Conservation (phyloP, 2,888 invertebrate species). For the Callyntrura guangdongensis region DNA sequence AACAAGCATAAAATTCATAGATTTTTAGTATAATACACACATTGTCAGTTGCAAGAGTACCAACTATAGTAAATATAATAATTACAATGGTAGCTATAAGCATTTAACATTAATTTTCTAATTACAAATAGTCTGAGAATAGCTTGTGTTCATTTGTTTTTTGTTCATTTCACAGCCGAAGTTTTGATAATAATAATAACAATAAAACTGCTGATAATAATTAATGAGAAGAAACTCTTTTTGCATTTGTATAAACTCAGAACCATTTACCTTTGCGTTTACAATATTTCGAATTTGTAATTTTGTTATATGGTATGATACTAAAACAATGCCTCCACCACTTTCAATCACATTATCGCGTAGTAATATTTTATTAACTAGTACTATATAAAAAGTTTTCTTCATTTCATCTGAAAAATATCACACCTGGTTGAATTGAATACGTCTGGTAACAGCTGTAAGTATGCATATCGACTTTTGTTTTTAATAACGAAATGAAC, state of each 20-base stretch:
- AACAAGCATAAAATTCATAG: too few species aligned
- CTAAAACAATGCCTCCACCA: background rate
- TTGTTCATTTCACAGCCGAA: background rate
- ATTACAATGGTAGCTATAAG: too few species aligned
- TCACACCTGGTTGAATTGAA: conserved; percentile 59
- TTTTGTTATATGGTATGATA: conserved; percentile 11
- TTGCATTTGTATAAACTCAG: background rate
- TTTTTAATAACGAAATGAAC: conserved; percentile 8
- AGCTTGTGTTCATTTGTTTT: background rate
- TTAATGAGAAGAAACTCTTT: background rate
- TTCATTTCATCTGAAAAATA: conserved; percentile 43
- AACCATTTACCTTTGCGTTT: background rate
- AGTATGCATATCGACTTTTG: background rate
- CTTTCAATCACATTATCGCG: conserved; percentile 28
- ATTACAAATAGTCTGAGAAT: too few species aligned
- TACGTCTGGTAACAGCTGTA: conserved; percentile 20
- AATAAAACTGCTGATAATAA: background rate
- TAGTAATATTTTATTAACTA: conserved; percentile 24
- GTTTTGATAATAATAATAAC: background rate
- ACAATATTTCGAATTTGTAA: conserved; percentile 14
- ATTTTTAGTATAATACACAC: too few species aligned
- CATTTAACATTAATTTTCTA: too few species aligned
- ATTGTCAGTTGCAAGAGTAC: too few species aligned
- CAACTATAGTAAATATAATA: too few species aligned
- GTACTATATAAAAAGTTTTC: conserved; percentile 15